Evolutionary conservation across 2,797 vertebrate species (phyloP).

Genomic region (Hoplostethus atlanticus): DNA sequence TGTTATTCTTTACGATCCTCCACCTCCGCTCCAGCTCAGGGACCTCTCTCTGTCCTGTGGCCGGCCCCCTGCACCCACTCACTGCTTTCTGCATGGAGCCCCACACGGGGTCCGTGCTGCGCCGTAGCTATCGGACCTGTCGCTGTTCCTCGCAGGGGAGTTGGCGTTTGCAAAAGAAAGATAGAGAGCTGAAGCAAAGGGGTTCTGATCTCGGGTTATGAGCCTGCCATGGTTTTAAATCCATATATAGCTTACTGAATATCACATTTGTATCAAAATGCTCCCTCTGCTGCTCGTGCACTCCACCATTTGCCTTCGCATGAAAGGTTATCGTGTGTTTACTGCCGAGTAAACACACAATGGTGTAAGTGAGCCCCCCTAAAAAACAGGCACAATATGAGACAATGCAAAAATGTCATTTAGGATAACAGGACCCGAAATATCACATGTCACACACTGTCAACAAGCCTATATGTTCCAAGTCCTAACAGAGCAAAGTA

Average conservation of each 20-base stretch:
- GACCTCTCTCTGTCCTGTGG: slow-evolving; percentile 50
- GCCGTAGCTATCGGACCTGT: slow-evolving; percentile 19
- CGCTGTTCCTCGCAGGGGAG: not conserved
- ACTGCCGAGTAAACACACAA: not conserved
- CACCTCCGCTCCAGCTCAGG: slow-evolving; percentile 75
- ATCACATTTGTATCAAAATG: not conserved
- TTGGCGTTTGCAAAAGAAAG: not conserved
- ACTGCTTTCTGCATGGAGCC: slow-evolving; percentile 12
- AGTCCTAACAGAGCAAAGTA: slow-evolving; percentile 44
- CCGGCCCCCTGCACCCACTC: slow-evolving; percentile 20
- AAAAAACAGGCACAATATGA: slow-evolving; percentile 18
- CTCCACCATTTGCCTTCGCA: not conserved
- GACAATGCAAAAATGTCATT: slow-evolving; percentile 25
- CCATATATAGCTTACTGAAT: not conserved
- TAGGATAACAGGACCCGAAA: slow-evolving; percentile 46
- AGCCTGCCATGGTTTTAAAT: slow-evolving; percentile 6
- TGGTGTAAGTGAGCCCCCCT: slow-evolving; percentile 1
- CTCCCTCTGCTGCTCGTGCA: not conserved
- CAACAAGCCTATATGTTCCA: slow-evolving; percentile 32
- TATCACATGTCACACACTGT: slow-evolving; percentile 37
- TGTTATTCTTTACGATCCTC: slow-evolving; percentile 79
- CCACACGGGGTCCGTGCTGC: slow-evolving; percentile 1
- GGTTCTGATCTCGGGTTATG: not conserved
- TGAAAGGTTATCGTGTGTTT: not conserved
- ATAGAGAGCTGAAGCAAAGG: not conserved